phyloP scores from a whole-genome alignment of 2,888 invertebrate species.

The Pollenia labialis region DNA sequence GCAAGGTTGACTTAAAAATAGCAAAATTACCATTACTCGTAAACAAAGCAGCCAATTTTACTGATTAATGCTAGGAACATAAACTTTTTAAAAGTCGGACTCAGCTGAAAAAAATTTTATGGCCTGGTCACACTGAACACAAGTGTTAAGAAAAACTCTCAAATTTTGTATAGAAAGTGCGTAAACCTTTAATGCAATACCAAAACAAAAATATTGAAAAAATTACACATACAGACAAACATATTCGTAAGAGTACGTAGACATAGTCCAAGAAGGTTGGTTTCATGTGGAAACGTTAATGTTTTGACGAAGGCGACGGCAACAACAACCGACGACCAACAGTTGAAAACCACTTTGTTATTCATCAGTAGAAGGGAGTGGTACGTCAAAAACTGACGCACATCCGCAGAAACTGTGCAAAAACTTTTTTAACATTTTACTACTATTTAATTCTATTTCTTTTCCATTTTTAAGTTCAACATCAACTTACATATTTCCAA shows the following conservation, averaged over 20 bases:
- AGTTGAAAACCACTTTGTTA: conserved; percentile 73
- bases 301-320: conserved; percentile 72
- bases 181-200: conserved; percentile 54
- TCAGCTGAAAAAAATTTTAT: too few relatives aligned
- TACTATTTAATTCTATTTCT: conserved; percentile 47
- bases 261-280: conserved; percentile 29
- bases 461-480: conserved; percentile 49
- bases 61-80: too few relatives aligned
- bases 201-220: conserved; percentile 47
- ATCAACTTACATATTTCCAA: conserved; percentile 29
- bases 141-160: conserved; percentile 46
- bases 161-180: conserved; percentile 41
- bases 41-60: too few relatives aligned
- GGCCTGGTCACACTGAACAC: neutral
- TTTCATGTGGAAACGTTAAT: conserved; percentile 51
- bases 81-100: too few relatives aligned
- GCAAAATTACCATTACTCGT: too few relatives aligned
- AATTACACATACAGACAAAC: conserved; percentile 22
- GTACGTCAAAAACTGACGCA: conserved; percentile 85
- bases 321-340: conserved; percentile 73
- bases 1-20: too few relatives aligned
- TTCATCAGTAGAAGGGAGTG: conserved; percentile 84
- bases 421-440: conserved; percentile 72
- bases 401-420: conserved; percentile 82
- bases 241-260: conserved; percentile 23